Base-by-base conservation (phyloP, 2,113 vertebrate genomes). In the Brachyhypopomus occidentalis region DNA sequence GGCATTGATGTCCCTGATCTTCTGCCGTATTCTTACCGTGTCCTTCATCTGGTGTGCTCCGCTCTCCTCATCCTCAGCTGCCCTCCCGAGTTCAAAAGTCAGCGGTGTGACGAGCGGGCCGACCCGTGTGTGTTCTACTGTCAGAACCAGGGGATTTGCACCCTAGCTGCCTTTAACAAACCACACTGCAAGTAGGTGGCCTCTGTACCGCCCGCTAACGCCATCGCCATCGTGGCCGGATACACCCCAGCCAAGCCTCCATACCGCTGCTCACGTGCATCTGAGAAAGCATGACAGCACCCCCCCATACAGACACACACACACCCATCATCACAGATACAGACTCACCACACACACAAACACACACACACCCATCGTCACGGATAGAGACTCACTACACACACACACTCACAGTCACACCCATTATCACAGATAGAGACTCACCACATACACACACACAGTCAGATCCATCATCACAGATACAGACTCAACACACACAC, bases 91-190 rank as follows among this genome's bases (percentile, higher is more conserved):
- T 96, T 96, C 95, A 95, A 95, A 96, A 95, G 91, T 94, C 94
- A 94, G 94, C 95, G 95, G 92, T 96, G 95, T 94, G 95, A 96
- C 93, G 94, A 96, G 94, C 95, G 95, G 93, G 91, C 94, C 89
- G 96, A 96, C 92, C 95, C 94, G 87, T 96, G 95, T 93, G 95
- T 95, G 96, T 93, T 95, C 95, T 96, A 95, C 95, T 96, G 95
- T 96, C 95, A 96, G 94, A 96, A 96, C 94, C 94, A 94, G 93
- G 95, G 95, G 93, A 93, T 95, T 95, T 96, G 95, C 94, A 92
- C 95, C 93, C 93, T 96, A 96, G 95, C 93, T 90, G 83, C 95
- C 91, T 94, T 95, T 95, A 96, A 96, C 95, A 95, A 96, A 91
- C 95, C 95, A 9, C 94, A 91, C 93, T 96, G 95, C 95, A 96